phyloP scores from a whole-genome alignment of 2,113 vertebrate genomes.

The Raja brachyura region DNA sequence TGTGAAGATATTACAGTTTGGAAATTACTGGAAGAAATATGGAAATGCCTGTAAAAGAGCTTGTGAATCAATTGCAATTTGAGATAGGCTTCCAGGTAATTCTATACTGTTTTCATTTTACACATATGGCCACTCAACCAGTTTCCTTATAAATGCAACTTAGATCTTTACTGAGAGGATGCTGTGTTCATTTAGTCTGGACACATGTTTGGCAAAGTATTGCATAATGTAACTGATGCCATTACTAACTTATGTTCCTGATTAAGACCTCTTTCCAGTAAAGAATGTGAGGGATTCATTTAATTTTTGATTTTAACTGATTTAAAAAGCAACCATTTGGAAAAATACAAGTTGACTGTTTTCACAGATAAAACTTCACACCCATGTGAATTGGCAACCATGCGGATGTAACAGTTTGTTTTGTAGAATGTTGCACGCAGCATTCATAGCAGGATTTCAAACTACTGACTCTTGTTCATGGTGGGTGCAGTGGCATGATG shows the following conservation, averaged over 20 bases:
- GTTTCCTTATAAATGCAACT: not conserved
- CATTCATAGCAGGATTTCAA: no score
- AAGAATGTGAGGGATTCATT: not conserved
- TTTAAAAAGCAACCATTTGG: no score
- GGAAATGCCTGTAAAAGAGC: not conserved
- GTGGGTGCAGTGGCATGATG: no score
- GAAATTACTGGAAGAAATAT: not conserved
- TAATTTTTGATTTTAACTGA: no score
- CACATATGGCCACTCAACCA: not conserved
- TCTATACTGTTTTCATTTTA: not conserved
- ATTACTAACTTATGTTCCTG: not conserved
- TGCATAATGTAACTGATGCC: not conserved
- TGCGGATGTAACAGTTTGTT: no score
- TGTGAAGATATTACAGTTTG: not conserved
- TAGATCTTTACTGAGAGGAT: not conserved
- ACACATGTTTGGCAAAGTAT: constrained; percentile 1
- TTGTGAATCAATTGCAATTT: not conserved
- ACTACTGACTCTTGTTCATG: no score
- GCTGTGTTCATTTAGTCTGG: not conserved
- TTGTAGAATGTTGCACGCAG: no score
- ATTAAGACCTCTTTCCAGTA: not conserved
- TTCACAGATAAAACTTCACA: no score
- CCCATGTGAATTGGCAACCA: no score
- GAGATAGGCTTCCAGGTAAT: not conserved
- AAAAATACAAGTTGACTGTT: no score